Conservation (phyloP, 2,113 vertebrate species). For the Jacana jacana region DNA sequence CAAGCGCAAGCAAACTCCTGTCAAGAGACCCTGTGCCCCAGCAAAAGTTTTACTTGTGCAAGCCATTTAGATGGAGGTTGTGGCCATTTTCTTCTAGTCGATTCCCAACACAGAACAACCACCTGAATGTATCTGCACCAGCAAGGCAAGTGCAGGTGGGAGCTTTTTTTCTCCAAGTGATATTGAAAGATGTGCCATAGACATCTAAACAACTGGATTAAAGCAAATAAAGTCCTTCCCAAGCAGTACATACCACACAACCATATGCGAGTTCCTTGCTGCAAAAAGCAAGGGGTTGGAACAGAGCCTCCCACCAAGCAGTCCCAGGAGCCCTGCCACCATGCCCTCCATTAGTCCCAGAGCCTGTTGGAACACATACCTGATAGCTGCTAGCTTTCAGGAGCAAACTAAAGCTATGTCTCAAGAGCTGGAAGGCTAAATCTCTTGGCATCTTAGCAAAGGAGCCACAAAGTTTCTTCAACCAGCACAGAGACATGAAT, state of each 20-base stretch:
- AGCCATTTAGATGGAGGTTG: too few relatives aligned
- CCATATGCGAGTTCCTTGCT: rapidly evolving
- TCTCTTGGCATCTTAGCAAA: background rate
- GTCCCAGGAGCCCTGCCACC: background rate
- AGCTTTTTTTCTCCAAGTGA: background rate
- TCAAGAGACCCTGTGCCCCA: too few relatives aligned
- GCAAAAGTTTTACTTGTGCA: too few relatives aligned
- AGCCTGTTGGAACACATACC: background rate
- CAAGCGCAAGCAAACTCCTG: too few relatives aligned
- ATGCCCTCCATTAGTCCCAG: background rate
- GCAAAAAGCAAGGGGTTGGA: background rate
- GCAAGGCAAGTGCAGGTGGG: background rate
- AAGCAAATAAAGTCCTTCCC: background rate
- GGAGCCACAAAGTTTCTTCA: background rate
- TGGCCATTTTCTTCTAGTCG: too few relatives aligned
- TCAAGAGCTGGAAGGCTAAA: rapidly evolving
- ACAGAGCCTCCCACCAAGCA: background rate
- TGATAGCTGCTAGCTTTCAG: background rate
- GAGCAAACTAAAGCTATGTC: background rate
- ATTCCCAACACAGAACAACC: too few relatives aligned
- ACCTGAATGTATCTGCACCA: background rate
- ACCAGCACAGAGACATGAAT: rapidly evolving
- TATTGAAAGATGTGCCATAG: background rate
- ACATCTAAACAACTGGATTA: background rate
- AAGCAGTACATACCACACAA: background rate